phyloP scores from a whole-genome alignment of 1,140 invertebrate species.

The Listronotus oregonensis region DNA sequence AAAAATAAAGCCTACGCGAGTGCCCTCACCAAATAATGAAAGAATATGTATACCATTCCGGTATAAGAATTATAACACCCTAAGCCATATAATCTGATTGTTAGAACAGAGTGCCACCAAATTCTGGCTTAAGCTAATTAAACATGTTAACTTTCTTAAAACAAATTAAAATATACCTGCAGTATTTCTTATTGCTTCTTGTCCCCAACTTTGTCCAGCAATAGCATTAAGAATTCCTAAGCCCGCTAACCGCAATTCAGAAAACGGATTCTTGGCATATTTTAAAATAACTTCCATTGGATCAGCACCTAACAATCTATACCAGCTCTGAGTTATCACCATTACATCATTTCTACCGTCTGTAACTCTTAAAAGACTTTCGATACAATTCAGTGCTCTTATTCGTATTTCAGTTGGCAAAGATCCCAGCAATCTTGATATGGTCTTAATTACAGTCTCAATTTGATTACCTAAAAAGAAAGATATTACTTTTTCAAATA shows the following conservation, averaged over 20 bases:
- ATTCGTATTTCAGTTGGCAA: constrained; percentile 66
- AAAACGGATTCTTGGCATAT: constrained; percentile 67
- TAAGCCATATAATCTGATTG: no score
- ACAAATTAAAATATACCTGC: constrained; percentile 53
- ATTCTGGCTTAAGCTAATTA: no score
- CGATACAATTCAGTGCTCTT: constrained; percentile 64
- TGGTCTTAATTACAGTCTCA: constrained; percentile 59
- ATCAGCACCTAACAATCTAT: constrained; percentile 58
- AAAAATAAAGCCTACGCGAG: no score
- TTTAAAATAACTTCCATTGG: constrained; percentile 62
- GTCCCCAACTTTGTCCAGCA: constrained; percentile 66
- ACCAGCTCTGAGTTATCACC: constrained; percentile 60
- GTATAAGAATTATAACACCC: no score
- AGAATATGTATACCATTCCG: no score
- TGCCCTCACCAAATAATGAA: no score
- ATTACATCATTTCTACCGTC: constrained; percentile 35
- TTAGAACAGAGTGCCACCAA: no score
- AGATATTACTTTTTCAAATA: no score
- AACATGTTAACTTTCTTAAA: no score
- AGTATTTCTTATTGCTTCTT: constrained; percentile 62
- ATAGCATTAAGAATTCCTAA: constrained; percentile 61
- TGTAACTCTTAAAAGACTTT: constrained; percentile 58
- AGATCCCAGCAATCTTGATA: constrained; percentile 61
- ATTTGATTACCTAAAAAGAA: constrained; percentile 53
- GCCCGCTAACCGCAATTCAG: constrained; percentile 63